Conservation (phyloP, 1,140 invertebrate genomes). For the Holotrichia oblita region DNA sequence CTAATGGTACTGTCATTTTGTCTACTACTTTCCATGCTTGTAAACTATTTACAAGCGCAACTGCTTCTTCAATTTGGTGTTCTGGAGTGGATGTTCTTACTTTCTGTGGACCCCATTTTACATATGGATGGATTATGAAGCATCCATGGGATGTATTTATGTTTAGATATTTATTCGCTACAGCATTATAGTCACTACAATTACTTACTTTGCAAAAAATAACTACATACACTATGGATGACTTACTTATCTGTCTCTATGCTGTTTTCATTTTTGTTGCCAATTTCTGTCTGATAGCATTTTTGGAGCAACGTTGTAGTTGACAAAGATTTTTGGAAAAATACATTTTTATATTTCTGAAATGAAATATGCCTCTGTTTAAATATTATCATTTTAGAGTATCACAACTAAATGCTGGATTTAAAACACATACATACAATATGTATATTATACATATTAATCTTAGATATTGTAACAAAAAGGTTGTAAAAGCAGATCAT, state of each 20-base stretch:
- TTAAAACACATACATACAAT: too few relatives aligned
- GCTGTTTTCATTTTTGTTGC: neutral
- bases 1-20: constrained; percentile 66
- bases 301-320: neutral
- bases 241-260: constrained; percentile 13
- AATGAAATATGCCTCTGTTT: neutral
- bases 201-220: constrained; percentile 9
- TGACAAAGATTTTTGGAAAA: neutral
- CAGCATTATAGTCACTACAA: constrained; percentile 61
- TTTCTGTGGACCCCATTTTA: constrained; percentile 77
- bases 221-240: neutral
- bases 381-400: neutral
- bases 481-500: too few relatives aligned
- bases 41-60: constrained; percentile 76
- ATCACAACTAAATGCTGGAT: too few relatives aligned
- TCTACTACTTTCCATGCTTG: constrained; percentile 76
- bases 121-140: constrained; percentile 77
- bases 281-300: neutral
- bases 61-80: constrained; percentile 78
- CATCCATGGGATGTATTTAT: constrained; percentile 59
- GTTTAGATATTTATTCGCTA: constrained; percentile 60
- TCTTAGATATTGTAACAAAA: too few relatives aligned
- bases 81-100: constrained; percentile 67
- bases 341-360: neutral
- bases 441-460: too few relatives aligned